Evolutionary conservation across 2,888 invertebrate species (phyloP).

Genomic region (Trisateles emortualis): DNA sequence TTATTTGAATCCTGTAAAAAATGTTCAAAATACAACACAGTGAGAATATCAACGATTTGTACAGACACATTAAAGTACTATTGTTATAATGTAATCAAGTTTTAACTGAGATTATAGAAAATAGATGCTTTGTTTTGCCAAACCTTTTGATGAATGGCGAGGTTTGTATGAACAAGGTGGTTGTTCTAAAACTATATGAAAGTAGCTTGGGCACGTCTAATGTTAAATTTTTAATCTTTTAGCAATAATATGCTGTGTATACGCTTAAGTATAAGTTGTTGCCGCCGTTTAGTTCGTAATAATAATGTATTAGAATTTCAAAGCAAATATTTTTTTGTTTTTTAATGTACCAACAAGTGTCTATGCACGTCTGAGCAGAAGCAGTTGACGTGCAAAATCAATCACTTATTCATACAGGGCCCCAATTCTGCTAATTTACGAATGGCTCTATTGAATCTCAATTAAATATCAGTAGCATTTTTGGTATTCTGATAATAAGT

Average conservation of each 20-base stretch:
- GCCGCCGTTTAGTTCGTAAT: conserved; percentile 17
- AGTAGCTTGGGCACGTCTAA: conserved; percentile 33
- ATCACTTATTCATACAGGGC: too few species aligned
- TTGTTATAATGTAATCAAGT: conserved; percentile 13
- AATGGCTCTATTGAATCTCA: too few species aligned
- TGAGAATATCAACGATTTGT: conserved; percentile 8
- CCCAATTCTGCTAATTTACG: too few species aligned
- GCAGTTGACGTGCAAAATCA: too few species aligned
- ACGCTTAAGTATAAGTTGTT: conserved; percentile 39
- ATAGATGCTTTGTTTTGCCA: conserved; percentile 23
- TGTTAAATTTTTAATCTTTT: conserved; percentile 24
- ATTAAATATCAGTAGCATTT: too few species aligned
- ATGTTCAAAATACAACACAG: conserved; percentile 25
- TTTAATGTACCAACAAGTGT: too few species aligned
- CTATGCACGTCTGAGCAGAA: too few species aligned
- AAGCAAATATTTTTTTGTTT: conserved; percentile 2
- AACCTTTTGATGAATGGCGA: conserved; percentile 26
- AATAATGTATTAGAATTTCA: conserved; percentile 8
- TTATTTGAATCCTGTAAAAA: not conserved
- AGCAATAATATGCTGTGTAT: conserved; percentile 44
- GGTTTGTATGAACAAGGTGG: conserved; percentile 31
- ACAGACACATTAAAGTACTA: conserved; percentile 17
- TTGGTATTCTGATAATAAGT: too few species aligned
- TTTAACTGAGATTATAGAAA: conserved; percentile 25
- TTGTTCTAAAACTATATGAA: conserved; percentile 15